Conservation (phyloP, 1,140 invertebrate genomes). For the Yoshiicerus persimilis region DNA sequence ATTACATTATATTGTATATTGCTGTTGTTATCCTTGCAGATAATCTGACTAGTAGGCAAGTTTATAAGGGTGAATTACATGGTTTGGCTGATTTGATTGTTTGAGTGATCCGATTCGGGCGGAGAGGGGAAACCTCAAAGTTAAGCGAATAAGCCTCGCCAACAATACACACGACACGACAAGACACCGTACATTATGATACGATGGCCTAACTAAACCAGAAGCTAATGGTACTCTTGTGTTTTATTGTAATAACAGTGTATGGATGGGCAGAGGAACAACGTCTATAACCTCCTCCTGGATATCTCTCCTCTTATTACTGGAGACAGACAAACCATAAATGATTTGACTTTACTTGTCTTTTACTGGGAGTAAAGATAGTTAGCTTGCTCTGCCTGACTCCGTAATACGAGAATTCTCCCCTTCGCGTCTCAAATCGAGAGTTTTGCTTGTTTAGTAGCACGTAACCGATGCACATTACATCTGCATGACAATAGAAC, state of each 20-base stretch:
- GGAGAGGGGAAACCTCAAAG: conserved; percentile 18
- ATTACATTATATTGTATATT: conserved; percentile 1
- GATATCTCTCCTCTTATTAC: neutral
- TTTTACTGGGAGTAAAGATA: neutral
- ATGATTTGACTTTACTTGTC: neutral
- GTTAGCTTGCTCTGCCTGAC: neutral
- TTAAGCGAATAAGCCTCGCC: neutral
- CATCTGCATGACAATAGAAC: neutral
- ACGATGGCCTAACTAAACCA: neutral
- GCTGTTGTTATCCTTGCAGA: conserved; percentile 13
- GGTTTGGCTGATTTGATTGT: conserved; percentile 30
- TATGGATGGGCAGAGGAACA: neutral
- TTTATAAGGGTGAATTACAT: conserved; percentile 33
- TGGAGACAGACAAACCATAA: neutral
- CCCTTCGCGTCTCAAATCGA: neutral
- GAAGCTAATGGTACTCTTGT: conserved; percentile 22
- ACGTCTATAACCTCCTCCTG: neutral
- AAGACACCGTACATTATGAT: neutral
- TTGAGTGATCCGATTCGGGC: conserved; percentile 8
- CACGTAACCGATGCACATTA: neutral
- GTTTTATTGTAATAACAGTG: conserved; percentile 39
- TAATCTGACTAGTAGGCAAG: conserved; percentile 30
- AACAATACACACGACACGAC: neutral
- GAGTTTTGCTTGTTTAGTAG: neutral
- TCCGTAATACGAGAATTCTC: neutral